These are phyloP conservation scores for Priocnemis perturbator DNA, from an alignment of 2,888 invertebrate genomes.

Conservation along the genomic window DNA sequence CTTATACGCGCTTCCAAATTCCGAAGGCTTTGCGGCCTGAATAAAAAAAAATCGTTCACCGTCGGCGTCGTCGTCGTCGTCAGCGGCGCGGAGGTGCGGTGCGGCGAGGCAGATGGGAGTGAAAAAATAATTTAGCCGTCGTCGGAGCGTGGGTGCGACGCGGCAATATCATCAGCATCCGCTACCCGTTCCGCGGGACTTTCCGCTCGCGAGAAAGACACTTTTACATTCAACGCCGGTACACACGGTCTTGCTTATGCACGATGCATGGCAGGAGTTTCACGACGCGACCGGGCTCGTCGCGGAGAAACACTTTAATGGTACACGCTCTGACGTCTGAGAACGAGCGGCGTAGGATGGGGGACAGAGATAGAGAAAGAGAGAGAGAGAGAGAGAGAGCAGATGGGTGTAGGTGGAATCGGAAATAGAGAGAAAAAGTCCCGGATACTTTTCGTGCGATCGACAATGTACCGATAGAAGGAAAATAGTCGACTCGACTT, in stretches of 20 bases:
- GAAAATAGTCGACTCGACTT: conserved; percentile 29
- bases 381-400: conserved; percentile 21
- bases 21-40: too few relatives aligned
- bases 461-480: conserved; percentile 38
- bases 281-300: conserved; percentile 25
- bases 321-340: conserved; percentile 19
- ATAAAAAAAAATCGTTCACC: too few relatives aligned
- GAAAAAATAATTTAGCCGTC: conserved; percentile 19
- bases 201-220: conserved; percentile 20
- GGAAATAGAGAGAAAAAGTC: conserved; percentile 37
- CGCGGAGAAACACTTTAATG: conserved; percentile 45
- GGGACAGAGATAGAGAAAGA: conserved; percentile 17
- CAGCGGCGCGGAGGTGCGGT: neutral
- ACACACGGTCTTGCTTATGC: conserved; percentile 29
- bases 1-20: too few relatives aligned
- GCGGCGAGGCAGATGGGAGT: neutral
- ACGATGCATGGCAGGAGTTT: conserved; percentile 32
- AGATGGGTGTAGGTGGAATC: conserved; percentile 23
- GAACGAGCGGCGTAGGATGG: neutral
- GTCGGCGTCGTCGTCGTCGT: too few relatives aligned
- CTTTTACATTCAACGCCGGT: conserved; percentile 25
- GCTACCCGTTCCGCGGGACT: conserved; percentile 12
- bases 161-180: conserved; percentile 33
- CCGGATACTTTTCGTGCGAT: conserved; percentile 37
- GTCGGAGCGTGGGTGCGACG: neutral